Conservation (phyloP, 37 sponge, comb jelly and placozoan species). For the Ephydatia muelleri region DNA sequence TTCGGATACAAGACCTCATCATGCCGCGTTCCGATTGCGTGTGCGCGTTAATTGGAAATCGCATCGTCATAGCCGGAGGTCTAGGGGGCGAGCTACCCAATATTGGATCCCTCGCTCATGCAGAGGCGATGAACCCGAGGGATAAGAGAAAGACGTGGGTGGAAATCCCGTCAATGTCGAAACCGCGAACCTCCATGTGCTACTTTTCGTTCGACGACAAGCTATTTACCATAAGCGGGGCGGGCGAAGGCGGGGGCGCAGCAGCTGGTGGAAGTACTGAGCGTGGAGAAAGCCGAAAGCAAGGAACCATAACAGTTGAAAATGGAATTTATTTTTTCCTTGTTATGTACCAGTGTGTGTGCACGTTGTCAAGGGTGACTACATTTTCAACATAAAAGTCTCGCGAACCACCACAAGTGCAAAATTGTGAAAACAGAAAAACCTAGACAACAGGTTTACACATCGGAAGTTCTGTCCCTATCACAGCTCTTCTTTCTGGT, state of each 20-base stretch:
- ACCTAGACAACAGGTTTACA: background rate
- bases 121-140: slow-evolving; percentile 26
- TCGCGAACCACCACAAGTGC: background rate
- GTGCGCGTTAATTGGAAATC: slow-evolving; percentile 50
- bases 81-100: slow-evolving; percentile 34
- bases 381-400: background rate
- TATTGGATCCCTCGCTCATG: background rate
- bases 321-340: slow-evolving; percentile 20
- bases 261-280: slow-evolving; percentile 44
- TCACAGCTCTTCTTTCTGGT: slow-evolving; percentile 10
- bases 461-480: background rate
- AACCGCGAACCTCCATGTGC: slow-evolving; percentile 41
- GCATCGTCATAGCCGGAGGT: slow-evolving; percentile 59
- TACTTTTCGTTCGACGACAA: slow-evolving; percentile 50
- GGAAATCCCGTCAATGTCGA: slow-evolving; percentile 38
- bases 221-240: slow-evolving; percentile 58
- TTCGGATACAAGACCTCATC: slow-evolving; percentile 38
- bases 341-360: background rate
- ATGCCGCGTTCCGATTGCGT: slow-evolving; percentile 58
- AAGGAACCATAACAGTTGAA: background rate
- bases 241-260: slow-evolving; percentile 73
- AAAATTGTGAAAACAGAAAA: background rate
- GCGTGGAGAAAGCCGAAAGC: slow-evolving; percentile 3
- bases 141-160: slow-evolving; percentile 45
- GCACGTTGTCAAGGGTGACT: slow-evolving; percentile 1